Evolutionary conservation across 2,113 vertebrate genomes (phyloP), one percentile per base, ranked within the genome.

Genomic region (Phalacrocorax carbo): DNA sequence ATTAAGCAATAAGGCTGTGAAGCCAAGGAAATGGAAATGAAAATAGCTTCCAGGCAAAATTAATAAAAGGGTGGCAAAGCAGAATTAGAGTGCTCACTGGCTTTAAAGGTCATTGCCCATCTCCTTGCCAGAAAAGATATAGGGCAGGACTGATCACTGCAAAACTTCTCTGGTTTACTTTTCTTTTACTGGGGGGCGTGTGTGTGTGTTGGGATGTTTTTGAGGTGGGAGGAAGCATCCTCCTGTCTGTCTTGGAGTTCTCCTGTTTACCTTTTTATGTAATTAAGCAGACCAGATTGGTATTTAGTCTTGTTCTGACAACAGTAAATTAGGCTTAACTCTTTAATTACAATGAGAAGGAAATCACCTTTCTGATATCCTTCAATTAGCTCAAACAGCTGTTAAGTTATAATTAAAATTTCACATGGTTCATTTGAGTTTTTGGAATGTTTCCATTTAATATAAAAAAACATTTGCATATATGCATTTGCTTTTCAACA

Each of bases 401-500:
- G 98, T 96, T 98, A 98, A 98, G 95, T 98, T 98, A 98, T 98
- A 98, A 98, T 98, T 98, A 98, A 98, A 98, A 98, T 98, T 98
- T 98, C 97, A 95, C 97, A 98, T 97, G 98, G 98, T 97, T 98
- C 98, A 98, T 98, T 98, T 99, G 98, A 98, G 97, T 75, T 98
- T 96, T 97, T 96, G 97, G 97, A 98, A 94, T 96, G 93, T 98
- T 98, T 98, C 98, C 97, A 98, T 97, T 98, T 98, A 98, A 97
- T 98, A 98, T 80, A 98, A 97, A 98, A 98, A 95, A 98, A 97
- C 90, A 95, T 95, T 98, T 98, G 97, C 96, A 96, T 97, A 97
- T 97, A 96, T 96, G 95, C 93, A 96, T 97, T 97, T 96, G 69
- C 89, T 98, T 98, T 98, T 96, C 90, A 86, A 93, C 95, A 97